These are phyloP conservation scores for Maniola hyperantus DNA, from an alignment of 2,888 invertebrate species.

Conservation along the genomic window DNA sequence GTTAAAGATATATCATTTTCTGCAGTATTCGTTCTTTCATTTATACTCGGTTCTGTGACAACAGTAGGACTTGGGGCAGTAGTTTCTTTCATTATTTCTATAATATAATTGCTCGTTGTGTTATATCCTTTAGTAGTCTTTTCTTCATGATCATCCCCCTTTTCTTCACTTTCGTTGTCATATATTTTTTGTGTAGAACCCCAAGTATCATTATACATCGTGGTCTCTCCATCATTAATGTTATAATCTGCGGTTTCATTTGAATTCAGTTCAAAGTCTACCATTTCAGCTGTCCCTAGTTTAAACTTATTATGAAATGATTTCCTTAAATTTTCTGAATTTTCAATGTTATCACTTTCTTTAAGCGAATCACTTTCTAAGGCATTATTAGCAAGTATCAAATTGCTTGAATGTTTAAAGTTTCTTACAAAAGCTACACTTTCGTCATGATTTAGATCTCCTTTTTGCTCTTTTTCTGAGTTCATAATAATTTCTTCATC, in stretches of 20 bases:
- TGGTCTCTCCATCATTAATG: constrained; percentile 19
- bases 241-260: constrained; percentile 16
- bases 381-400: background rate
- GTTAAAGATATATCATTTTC: too few species aligned
- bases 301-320: constrained; percentile 11
- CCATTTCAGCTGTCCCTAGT: constrained; percentile 16
- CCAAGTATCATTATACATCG: constrained; percentile 13
- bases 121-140: background rate
- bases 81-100: background rate
- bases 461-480: background rate
- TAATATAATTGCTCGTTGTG: background rate
- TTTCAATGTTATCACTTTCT: background rate
- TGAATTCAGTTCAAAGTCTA: constrained; percentile 24
- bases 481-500: background rate
- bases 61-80: background rate
- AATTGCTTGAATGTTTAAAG: background rate
- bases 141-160: background rate
- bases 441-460: background rate
- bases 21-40: background rate
- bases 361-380: background rate
- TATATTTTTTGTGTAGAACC: constrained; percentile 17
- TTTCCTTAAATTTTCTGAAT: constrained; percentile 9
- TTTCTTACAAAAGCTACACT: background rate
- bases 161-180: constrained; percentile 13
- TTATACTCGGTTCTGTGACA: background rate